Base-by-base conservation (phyloP, 2,797 vertebrate species). In the Acrossocheilus wenchowensis region DNA sequence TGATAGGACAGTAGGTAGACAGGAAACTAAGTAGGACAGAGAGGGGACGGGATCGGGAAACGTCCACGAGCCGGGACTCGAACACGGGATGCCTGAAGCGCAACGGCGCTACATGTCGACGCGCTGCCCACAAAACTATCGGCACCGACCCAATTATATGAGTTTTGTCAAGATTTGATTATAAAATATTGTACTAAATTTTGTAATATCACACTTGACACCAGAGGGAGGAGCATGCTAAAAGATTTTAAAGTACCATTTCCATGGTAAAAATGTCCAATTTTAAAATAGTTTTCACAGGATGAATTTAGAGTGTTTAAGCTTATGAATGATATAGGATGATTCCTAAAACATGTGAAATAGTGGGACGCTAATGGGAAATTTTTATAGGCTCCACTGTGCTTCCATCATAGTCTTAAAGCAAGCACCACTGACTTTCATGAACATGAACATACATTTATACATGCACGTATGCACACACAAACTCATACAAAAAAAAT, bases 381-480 rank as follows among this genome's bases (percentile, higher is more conserved):
- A 57, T 57, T n/a, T n/a, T 60, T 60, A n/a, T 60, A 26, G 57
- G 57, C 23, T n/a, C 10, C 10, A 60, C 57, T 60, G 60, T 50
- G 41, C 15, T 45, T 68, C 15, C 15, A 81, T 26, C 21, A 68
- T 48, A 81, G 30, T 36, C 9, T 52, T 48, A 48, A 69, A 69
- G 45, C 30, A 69, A 68, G 17, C 36, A 54, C 21, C 36, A 39
- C 68, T 82, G 81, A 57, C 68, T 54, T 62, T 48, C 36, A 83
- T 83, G 64, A 81, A 81, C 45, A 75, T 57, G 75, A 78, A 69
- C 64, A 64, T 79, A 62, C 78, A 62, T 45, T 74, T 64, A 73
- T 48, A 41, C 64, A 79, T 72, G 75, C 75, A 79, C 64, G 79
- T 71, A 85, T 69, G 48, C 74, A 71, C 81, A 62, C 83, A 75